Base-by-base conservation (phyloP, 2,797 vertebrate species). In the Lacerta bilineata region DNA sequence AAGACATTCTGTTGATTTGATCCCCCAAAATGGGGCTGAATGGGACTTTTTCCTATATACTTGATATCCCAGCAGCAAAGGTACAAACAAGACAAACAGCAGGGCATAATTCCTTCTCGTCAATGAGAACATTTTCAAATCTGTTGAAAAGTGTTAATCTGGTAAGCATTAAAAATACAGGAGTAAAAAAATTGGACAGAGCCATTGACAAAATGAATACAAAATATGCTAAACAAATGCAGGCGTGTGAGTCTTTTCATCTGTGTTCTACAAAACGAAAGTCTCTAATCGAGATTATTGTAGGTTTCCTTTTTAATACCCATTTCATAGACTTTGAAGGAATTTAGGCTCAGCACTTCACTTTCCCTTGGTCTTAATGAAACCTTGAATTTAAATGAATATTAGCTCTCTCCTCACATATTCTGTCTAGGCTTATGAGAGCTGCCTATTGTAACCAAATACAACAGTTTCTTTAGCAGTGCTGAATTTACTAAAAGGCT, bases 341-440 rank as follows among this genome's bases (percentile, higher is more conserved):
- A 90, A 93, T 82, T 90, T 66, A 90, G 50, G 88, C 68, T 92
- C 86, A 93, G 55, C 90, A 92, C 95, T 95, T 96, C 87, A 92
- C 87, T 96, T 95, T 96, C 91, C 93, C 94, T 95, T 94, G 88
- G 68, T 11, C 66, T 95, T 96, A 89, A 94, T 88, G 83, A 89
- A 89, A 91, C 83, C 90, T 92, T 90, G 92, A 91, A 94, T 96
- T 96, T 96, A 95, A 96, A 96, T 92, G 92, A 95, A 96, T 96
- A 97, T 98, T 98, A 98, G 97, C 95, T 98, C 96, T 96, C 97
- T 93, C 94, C 96, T 98, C 97, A 98, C 97, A 98, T 97, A 96
- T 96, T 97, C 97, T 95, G 97, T 97, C 97, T 98, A 95, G 96
- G 95, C 95, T 95, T 96, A 96, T 96, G 95, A 97, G 96, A 97